Conservation (phyloP, 2,797 vertebrate species). For the Onychomys torridus region DNA sequence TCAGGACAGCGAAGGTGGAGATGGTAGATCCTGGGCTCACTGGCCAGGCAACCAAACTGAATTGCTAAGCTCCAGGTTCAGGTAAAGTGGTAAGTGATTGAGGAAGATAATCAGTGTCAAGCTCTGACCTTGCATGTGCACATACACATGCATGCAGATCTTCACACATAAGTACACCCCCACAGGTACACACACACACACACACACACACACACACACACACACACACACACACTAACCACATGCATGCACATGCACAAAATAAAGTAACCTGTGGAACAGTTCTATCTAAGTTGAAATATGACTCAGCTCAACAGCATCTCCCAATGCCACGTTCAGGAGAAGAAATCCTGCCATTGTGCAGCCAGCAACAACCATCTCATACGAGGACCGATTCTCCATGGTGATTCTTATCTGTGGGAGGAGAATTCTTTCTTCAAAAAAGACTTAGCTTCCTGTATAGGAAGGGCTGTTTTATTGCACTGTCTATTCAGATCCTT, state of each 20-base stretch:
- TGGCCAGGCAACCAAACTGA: neutral
- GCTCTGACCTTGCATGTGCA: neutral
- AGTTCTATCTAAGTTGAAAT: constrained; percentile 11
- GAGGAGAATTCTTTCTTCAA: neutral
- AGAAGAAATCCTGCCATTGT: neutral
- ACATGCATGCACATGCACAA: neutral
- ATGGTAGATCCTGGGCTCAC: neutral
- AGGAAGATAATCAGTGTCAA: neutral
- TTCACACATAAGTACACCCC: neutral
- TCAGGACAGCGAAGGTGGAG: neutral
- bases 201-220: neutral
- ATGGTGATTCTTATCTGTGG: neutral
- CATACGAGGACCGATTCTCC: neutral
- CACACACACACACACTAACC: too few species aligned
- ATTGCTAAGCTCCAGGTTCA: neutral
- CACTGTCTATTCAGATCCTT: neutral
- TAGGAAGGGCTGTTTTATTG: neutral
- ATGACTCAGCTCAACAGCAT: neutral
- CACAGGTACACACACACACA: accelerated
- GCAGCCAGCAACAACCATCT: neutral
- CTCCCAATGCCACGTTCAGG: neutral
- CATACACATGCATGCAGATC: neutral
- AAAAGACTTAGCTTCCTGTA: neutral
- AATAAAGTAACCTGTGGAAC: neutral
- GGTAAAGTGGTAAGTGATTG: neutral